These are phyloP conservation scores for Punctoribates punctum DNA, from an alignment of 2,888 invertebrate species.

Conservation along the genomic window DNA sequence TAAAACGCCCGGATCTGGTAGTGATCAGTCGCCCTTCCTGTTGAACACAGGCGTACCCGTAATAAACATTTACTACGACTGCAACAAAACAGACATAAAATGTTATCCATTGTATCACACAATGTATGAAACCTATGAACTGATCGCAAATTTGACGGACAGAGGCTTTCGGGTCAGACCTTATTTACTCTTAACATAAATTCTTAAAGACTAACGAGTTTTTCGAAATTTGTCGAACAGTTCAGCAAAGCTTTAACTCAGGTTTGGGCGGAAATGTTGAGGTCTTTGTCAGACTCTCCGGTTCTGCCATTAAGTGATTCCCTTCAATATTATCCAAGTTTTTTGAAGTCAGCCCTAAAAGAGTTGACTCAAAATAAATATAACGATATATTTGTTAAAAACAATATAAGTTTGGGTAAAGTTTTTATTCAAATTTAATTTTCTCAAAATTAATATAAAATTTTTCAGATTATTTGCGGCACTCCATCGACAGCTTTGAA, in stretches of 20 bases:
- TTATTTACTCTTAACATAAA: background rate
- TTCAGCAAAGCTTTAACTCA: conserved; percentile 51
- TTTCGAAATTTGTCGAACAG: conserved; percentile 39
- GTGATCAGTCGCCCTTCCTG: background rate
- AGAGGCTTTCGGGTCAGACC: conserved; percentile 49
- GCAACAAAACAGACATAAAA: background rate
- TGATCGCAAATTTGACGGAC: conserved; percentile 52
- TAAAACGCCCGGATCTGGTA: background rate
- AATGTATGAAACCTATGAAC: conserved; percentile 53
- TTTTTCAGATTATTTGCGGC: background rate
- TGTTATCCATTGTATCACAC: conserved; percentile 51
- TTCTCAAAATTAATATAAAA: background rate
- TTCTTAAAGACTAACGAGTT: no score
- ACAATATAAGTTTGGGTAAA: conserved; percentile 16
- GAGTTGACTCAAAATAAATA: background rate
- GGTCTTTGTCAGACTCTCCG: conserved; percentile 53
- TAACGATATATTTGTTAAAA: background rate
- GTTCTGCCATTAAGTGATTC: conserved; percentile 52
- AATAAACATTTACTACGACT: background rate
- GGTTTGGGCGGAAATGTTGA: conserved; percentile 54
- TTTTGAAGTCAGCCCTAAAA: background rate
- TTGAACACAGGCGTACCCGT: background rate
- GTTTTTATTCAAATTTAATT: background rate
- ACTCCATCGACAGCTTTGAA: background rate
- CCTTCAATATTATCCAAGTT: background rate